Evolutionary conservation across 1,140 invertebrate genomes (phyloP).

Genomic region (Rhopalosiphum maidis): DNA sequence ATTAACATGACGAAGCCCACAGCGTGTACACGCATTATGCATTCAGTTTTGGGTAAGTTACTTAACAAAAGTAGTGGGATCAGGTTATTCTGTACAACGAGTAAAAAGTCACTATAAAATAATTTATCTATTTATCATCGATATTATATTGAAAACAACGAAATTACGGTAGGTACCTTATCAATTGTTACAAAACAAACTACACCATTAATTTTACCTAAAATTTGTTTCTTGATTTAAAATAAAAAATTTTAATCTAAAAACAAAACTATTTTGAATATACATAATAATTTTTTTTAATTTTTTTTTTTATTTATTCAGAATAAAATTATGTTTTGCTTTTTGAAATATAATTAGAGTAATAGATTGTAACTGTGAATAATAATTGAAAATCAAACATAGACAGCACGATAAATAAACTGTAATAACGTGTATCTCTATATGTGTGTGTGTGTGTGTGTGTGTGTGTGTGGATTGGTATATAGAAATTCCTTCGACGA

Average conservation of each 20-base stretch:
- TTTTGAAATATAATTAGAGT: no score
- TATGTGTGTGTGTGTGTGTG: background rate
- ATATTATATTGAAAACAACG: no score
- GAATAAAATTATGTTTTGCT: no score
- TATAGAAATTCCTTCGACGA: background rate
- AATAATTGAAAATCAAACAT: no score
- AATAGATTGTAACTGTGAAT: no score
- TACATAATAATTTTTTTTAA: no score
- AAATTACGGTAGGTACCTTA: background rate
- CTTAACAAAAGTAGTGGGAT: background rate
- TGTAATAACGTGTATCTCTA: background rate
- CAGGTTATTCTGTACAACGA: background rate
- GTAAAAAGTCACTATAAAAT: background rate
- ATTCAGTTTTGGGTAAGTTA: background rate
- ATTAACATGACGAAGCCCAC: background rate
- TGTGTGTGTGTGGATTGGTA: background rate
- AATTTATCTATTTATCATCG: no score
- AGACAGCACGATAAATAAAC: no score
- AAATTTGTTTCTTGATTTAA: background rate
- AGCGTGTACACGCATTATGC: background rate
- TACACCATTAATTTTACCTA: background rate
- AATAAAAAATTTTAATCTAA: background rate
- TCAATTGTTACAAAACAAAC: background rate
- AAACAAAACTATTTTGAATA: background rate
- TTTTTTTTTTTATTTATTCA: no score